These are phyloP conservation scores for Junonia oenone DNA, from an alignment of 2,888 invertebrate genomes.

Conservation along the genomic window DNA sequence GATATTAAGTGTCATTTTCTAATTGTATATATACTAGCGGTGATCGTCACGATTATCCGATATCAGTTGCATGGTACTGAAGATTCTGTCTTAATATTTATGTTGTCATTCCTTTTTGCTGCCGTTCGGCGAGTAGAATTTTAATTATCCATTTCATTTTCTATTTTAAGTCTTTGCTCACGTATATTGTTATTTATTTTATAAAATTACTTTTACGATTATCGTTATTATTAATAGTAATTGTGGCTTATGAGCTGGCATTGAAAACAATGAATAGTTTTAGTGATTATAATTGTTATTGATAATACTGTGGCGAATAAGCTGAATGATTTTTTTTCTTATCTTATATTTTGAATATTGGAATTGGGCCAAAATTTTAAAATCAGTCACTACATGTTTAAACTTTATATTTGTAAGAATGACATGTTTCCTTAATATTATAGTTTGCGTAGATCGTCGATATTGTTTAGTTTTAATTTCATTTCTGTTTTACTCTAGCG, in stretches of 20 bases:
- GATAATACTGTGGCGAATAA: slow-evolving; percentile 40
- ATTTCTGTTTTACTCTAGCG: slow-evolving; percentile 31
- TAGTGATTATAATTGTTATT: slow-evolving; percentile 51
- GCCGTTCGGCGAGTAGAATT: slow-evolving; percentile 38
- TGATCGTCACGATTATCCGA: slow-evolving; percentile 11
- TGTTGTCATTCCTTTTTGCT: slow-evolving; percentile 50
- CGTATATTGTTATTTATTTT: slow-evolving; percentile 62
- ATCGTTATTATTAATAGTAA: slow-evolving; percentile 33
- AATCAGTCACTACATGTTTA: slow-evolving; percentile 58
- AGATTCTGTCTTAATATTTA: slow-evolving; percentile 25
- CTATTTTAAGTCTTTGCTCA: slow-evolving; percentile 59
- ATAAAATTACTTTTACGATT: slow-evolving; percentile 48
- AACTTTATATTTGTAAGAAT: slow-evolving; percentile 33
- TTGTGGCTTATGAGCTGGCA: slow-evolving; percentile 31
- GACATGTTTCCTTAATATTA: slow-evolving; percentile 30
- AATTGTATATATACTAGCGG: slow-evolving; percentile 30
- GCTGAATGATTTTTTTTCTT: slow-evolving; percentile 8
- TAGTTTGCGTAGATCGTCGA: slow-evolving; percentile 23
- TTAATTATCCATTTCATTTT: slow-evolving; percentile 34
- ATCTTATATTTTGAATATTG: slow-evolving; percentile 44
- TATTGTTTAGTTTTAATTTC: slow-evolving; percentile 24
- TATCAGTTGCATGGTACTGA: slow-evolving; percentile 28
- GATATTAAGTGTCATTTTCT: slow-evolving; percentile 28
- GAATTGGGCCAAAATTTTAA: slow-evolving; percentile 73
- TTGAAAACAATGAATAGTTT: slow-evolving; percentile 34